A percentile compares a stretch with the other conserved stretches of the same genome.
These are phyloP conservation scores for Biston stratarius DNA, from an alignment of 2,888 invertebrate genomes.

Conservation along the genomic window DNA sequence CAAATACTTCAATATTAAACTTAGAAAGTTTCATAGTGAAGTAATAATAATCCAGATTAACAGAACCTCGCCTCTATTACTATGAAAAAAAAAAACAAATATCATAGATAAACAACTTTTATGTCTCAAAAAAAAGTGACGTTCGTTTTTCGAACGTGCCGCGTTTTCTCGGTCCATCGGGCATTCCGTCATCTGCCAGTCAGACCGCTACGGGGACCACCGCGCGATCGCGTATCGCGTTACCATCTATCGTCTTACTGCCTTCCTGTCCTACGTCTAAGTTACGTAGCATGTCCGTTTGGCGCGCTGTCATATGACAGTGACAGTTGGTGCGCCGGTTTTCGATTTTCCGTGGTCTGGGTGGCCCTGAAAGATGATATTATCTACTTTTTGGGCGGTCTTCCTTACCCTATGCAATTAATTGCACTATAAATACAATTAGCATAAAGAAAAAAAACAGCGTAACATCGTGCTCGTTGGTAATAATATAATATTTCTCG, in stretches of 20 bases:
- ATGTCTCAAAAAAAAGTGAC: constrained; percentile 49
- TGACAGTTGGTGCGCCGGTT: constrained; percentile 78
- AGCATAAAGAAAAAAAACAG: no score
- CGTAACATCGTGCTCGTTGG: no score
- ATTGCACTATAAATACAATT: no score
- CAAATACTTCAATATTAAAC: no score
- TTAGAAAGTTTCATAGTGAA: no score
- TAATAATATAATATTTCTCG: no score
- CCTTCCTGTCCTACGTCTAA: constrained; percentile 84
- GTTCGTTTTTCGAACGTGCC: constrained; percentile 76
- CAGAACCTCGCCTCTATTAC: neutral
- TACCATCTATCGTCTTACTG: constrained; percentile 83
- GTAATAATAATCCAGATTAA: no score
- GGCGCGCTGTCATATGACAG: constrained; percentile 73
- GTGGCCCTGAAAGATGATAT: constrained; percentile 34
- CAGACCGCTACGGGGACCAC: constrained; percentile 77
- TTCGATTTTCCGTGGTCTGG: constrained; percentile 59
- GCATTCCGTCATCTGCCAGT: constrained; percentile 84
- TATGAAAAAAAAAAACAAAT: constrained; percentile 21
- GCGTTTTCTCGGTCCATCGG: constrained; percentile 85
- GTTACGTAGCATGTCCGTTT: constrained; percentile 79
- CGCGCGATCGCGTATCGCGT: constrained; percentile 74
- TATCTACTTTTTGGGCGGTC: constrained; percentile 33
- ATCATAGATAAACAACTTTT: constrained; percentile 58
- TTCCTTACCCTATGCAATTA: neutral